A percentile compares a stretch with the other conserved stretches of the same genome.
Conservation (phyloP, 2,888 invertebrate species). For the Chymomyza fuscimana region DNA sequence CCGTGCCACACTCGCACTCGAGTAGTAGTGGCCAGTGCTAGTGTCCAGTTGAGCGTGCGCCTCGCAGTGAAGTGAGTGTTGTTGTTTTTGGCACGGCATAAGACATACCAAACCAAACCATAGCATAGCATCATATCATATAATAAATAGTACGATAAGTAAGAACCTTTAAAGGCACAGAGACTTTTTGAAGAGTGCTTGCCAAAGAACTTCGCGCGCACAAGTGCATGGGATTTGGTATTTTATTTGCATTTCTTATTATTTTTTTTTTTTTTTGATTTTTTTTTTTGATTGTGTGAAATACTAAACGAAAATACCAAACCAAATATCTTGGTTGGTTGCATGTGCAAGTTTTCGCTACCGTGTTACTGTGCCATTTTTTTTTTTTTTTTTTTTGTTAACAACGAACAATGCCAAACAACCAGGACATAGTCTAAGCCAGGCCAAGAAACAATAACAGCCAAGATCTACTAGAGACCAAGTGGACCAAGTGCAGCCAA, state of each 20-base stretch:
- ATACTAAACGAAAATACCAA: neutral
- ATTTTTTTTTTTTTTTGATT: neutral
- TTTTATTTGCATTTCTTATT: neutral
- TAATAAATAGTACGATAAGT: neutral
- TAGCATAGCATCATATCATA: too few relatives aligned
- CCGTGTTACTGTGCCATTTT: neutral
- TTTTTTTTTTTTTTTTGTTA: neutral
- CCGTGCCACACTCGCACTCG: conserved; percentile 2
- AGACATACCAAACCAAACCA: neutral
- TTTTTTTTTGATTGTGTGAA: neutral
- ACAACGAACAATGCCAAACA: neutral
- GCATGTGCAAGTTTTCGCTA: neutral
- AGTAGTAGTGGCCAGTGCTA: neutral
- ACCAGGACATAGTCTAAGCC: conserved; percentile 1
- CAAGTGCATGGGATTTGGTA: neutral
- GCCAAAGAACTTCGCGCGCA: neutral
- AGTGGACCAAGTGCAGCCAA: neutral
- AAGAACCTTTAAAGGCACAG: neutral
- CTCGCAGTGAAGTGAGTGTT: conserved; percentile 62
- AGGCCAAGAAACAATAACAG: neutral
- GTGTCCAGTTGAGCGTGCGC: conserved; percentile 13
- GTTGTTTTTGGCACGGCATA: neutral
- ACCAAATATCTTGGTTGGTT: neutral
- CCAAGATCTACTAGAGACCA: neutral
- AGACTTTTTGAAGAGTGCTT: neutral